phyloP scores from a whole-genome alignment of 2,797 vertebrate species.

The Cuculus canorus region DNA sequence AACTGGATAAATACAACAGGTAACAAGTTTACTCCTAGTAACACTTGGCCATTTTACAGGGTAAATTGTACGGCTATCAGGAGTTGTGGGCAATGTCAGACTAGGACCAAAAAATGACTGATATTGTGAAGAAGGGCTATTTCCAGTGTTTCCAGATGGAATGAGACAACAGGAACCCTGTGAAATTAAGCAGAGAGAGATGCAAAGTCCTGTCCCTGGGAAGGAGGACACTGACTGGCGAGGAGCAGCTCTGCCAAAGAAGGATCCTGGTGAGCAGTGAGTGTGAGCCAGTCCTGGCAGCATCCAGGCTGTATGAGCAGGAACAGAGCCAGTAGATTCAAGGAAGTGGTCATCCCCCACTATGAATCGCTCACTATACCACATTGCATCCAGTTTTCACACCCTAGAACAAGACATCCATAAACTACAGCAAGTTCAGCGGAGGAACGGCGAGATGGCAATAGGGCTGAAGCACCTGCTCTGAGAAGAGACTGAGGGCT shows the following conservation, averaged over 20 bases:
- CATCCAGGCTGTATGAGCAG: background rate
- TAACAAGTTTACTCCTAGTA: background rate
- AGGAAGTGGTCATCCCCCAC: background rate
- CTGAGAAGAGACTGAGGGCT: background rate
- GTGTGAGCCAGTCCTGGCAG: background rate
- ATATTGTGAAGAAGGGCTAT: background rate
- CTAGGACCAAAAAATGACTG: background rate
- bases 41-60: background rate
- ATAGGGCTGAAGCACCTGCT: background rate
- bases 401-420: background rate
- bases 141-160: background rate
- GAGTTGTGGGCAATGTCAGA: rapidly evolving
- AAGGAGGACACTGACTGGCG: background rate
- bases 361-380: background rate
- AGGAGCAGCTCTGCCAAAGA: background rate
- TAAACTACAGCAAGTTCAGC: background rate
- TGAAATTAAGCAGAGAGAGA: background rate
- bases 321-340: background rate
- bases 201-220: background rate
- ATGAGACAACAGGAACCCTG: background rate
- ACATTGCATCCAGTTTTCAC: background rate
- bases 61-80: background rate
- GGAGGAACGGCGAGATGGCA: rapidly evolving
- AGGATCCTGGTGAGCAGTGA: background rate
- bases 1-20: background rate